phyloP scores from a whole-genome alignment of 1,140 invertebrate genomes.

The Eumeta japonica region DNA sequence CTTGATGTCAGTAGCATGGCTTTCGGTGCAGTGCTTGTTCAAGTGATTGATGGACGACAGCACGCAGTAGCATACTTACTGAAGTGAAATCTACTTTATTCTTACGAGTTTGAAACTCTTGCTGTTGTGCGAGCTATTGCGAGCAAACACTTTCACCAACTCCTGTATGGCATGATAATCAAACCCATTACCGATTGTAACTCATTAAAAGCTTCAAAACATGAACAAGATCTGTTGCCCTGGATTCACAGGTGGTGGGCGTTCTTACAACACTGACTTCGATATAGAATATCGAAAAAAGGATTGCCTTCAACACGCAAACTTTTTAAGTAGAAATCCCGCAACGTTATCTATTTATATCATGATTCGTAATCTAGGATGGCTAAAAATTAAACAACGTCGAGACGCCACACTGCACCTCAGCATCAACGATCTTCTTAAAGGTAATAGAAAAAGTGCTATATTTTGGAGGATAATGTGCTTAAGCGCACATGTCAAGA shows the following conservation, averaged over 20 bases:
- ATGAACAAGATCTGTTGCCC: constrained; percentile 23
- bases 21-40: constrained; percentile 17
- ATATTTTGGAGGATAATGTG: no score
- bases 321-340: no score
- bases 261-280: no score
- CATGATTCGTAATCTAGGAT: no score
- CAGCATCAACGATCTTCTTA: no score
- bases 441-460: no score
- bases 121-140: constrained; percentile 21
- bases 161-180: constrained; percentile 26
- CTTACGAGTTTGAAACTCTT: constrained; percentile 35
- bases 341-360: no score
- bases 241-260: constrained; percentile 31
- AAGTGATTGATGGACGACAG: constrained; percentile 12
- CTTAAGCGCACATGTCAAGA: no score
- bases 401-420: no score
- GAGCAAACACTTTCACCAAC: constrained; percentile 18
- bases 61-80: constrained; percentile 8
- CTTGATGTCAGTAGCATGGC: constrained; percentile 18
- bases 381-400: no score
- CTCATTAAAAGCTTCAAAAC: constrained; percentile 19
- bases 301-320: no score
- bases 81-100: constrained; percentile 27
- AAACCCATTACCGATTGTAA: constrained; percentile 32
- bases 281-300: no score